Base-by-base conservation (phyloP, 2,797 vertebrate genomes). In the Gorsachius magnificus region DNA sequence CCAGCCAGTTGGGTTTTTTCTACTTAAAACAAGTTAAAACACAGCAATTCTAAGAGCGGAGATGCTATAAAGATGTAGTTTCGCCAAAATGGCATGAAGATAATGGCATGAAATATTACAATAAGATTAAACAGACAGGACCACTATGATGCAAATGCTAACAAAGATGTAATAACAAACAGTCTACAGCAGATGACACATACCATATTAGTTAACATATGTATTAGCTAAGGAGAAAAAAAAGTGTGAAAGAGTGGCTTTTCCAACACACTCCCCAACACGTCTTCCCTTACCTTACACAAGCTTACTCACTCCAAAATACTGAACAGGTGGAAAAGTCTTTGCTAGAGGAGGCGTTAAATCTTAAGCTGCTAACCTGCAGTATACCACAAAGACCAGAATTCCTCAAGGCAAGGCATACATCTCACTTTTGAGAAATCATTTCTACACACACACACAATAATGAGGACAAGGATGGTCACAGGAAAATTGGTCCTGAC, bases 1-100 rank as follows among this genome's bases (percentile, higher is more conserved):
- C 18, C 74, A 76, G 31, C 0, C 10, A 56, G 17, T 1, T 64
- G 16, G 1, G 2, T 13, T 57, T 56, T 51, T 35, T 2, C 28
- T 31, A 60, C 65, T 29, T 66, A 43, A 82, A 87, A 56, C 9
- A 65, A 64, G 43, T 50, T 41, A 74, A 75, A 85, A 13, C 7
- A 35, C 10, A 38, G 8, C 28, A 68, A 76, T 50, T 82, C 33
- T 58, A 41, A 76, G 13, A 84, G 5, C 83, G 5, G 41, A 66
- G 21, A 48, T 56, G 25, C 4, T n/a, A 51, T 5, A 41, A 57
- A 66, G 21, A 79, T 10, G 11, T 7, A 43, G 29, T 31, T 69
- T 84, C 33, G 28, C 28, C 68, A 86, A 33, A 65, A 48, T 2
- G 8, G 35, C 43, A 74, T 3, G 18, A 89, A 85, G 48, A 85